Conservation (phyloP, 2,888 invertebrate species). For the Miltochrista miniata region DNA sequence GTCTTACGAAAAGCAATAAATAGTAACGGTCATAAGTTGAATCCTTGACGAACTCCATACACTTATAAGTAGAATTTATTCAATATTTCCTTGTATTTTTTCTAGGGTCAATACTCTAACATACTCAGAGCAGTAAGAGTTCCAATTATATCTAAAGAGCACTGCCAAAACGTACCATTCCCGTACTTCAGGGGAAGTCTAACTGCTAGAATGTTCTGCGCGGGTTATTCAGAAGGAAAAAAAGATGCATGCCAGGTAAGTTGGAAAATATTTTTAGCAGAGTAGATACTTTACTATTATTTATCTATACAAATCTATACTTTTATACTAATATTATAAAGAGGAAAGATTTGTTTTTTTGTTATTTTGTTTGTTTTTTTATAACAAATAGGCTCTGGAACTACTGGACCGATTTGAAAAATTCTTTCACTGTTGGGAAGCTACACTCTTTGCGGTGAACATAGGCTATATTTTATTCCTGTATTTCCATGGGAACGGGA, state of each 20-base stretch:
- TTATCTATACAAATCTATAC: too few relatives aligned
- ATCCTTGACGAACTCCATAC: not conserved
- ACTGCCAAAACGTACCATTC: slow-evolving; percentile 69
- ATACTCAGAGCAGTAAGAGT: slow-evolving; percentile 68
- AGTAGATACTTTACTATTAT: not conserved
- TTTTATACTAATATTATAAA: too few relatives aligned
- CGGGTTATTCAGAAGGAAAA: slow-evolving; percentile 67
- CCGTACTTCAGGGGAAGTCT: slow-evolving; percentile 70
- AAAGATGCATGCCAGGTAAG: slow-evolving; percentile 77
- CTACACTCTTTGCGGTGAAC: too few relatives aligned
- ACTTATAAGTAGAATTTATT: not conserved
- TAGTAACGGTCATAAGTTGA: not conserved
- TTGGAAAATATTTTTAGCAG: not conserved
- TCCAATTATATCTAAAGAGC: slow-evolving; percentile 70
- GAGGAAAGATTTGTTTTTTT: too few relatives aligned
- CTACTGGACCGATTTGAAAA: too few relatives aligned
- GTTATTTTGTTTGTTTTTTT: too few relatives aligned
- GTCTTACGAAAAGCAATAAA: not conserved
- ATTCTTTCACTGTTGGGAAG: too few relatives aligned
- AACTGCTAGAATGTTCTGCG: slow-evolving; percentile 77
- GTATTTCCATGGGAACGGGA: too few relatives aligned
- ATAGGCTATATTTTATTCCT: too few relatives aligned
- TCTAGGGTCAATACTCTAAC: slow-evolving; percentile 70
- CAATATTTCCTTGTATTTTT: slow-evolving; percentile 15
- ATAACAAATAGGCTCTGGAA: too few relatives aligned